These are phyloP conservation scores for Oreochromis grahami DNA, from an alignment of 2,797 vertebrate genomes.

Conservation along the genomic window DNA sequence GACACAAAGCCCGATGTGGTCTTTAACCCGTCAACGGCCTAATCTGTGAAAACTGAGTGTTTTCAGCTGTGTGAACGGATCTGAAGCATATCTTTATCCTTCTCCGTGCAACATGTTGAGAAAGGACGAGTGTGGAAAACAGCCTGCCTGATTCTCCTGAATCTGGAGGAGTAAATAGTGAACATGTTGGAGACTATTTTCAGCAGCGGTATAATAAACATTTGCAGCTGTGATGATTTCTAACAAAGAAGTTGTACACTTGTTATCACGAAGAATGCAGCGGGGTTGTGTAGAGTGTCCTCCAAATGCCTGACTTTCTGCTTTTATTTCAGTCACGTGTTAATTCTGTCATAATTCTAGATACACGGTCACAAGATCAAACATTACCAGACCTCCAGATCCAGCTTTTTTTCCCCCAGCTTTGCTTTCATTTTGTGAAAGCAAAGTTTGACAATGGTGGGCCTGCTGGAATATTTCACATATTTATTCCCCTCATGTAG, in stretches of 20 bases:
- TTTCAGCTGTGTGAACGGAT: not conserved
- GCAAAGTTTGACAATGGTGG: not conserved
- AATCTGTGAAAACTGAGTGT: not conserved
- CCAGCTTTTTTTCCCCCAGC: not conserved
- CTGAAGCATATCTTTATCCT: not conserved
- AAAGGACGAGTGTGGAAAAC: not conserved
- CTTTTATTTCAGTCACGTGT: not conserved
- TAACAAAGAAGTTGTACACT: not conserved
- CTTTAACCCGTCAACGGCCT: not conserved
- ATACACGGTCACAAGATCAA: not conserved
- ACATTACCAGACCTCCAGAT: not conserved
- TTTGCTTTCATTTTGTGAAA: not conserved
- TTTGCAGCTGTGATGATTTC: not conserved
- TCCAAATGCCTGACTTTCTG: not conserved
- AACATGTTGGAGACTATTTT: not conserved
- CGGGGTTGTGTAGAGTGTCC: not conserved
- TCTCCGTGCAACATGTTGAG: rapidly evolving
- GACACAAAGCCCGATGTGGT: not conserved
- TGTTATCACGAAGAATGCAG: not conserved
- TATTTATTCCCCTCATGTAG: not conserved
- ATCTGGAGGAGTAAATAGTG: not conserved
- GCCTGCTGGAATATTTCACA: not conserved
- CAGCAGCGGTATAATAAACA: not conserved
- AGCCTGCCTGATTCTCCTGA: not conserved
- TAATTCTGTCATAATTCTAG: not conserved